Evolutionary conservation across 2,797 vertebrate species (phyloP).

Genomic region (Pseudochirops corinnae): DNA sequence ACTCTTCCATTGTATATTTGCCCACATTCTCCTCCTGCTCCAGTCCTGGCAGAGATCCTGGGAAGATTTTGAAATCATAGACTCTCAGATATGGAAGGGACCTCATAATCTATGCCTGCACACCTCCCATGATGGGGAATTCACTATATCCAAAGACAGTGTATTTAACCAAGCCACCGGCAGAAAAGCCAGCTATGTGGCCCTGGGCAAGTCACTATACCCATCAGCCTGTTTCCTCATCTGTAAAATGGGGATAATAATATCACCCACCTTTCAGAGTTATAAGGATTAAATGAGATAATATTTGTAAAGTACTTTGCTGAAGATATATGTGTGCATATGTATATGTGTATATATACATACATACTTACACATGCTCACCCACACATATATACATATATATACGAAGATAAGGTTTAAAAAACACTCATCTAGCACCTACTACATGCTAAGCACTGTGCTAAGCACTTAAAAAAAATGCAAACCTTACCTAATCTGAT

Average conservation of each 20-base stretch:
- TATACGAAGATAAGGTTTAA: neutral
- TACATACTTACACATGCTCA: no score
- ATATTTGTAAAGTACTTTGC: neutral
- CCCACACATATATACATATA: no score
- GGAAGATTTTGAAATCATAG: neutral
- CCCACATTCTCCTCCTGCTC: neutral
- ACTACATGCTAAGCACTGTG: neutral
- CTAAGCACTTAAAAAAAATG: neutral
- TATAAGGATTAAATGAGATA: neutral
- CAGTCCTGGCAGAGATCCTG: neutral
- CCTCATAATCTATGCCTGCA: neutral
- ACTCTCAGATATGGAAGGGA: neutral
- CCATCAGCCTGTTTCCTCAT: neutral
- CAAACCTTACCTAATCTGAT: neutral
- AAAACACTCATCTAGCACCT: neutral
- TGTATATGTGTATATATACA: no score
- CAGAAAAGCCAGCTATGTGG: neutral
- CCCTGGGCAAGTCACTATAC: neutral
- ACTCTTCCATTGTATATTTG: constrained; percentile 22
- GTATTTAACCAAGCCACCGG: neutral
- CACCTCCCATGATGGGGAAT: neutral
- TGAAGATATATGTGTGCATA: neutral
- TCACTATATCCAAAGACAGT: neutral
- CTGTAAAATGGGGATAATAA: neutral
- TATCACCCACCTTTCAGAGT: neutral